Evolutionary conservation across 1,140 invertebrate genomes (phyloP).

Genomic region (Stegodyphus dumicola): DNA sequence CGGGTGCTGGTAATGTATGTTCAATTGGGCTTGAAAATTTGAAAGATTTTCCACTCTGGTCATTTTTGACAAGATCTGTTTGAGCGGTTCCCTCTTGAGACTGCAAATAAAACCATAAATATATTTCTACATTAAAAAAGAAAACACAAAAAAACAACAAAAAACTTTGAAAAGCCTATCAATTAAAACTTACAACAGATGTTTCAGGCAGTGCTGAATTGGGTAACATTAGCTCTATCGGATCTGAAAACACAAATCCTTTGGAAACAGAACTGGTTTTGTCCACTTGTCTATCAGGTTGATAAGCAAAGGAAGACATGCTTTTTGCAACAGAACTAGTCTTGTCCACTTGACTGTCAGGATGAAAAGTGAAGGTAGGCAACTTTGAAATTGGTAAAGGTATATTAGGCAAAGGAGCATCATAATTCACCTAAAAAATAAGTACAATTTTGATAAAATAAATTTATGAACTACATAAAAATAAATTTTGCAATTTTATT

Average conservation of each 20-base stretch:
- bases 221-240: background rate
- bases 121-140: background rate
- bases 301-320: background rate
- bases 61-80: too few species aligned
- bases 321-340: background rate
- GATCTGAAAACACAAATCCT: background rate
- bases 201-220: background rate
- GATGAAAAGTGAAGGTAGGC: constrained; percentile 29
- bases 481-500: background rate
- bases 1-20: constrained; percentile 5
- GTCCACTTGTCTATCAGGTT: background rate
- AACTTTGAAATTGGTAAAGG: constrained; percentile 34
- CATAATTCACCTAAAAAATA: constrained; percentile 15
- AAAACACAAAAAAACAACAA: background rate
- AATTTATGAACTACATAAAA: background rate
- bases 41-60: constrained; percentile 10
- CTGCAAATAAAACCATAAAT: background rate
- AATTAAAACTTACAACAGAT: background rate
- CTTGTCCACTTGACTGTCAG: background rate
- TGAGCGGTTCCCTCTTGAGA: too few species aligned
- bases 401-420: constrained; percentile 15
- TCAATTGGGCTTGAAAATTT: constrained; percentile 37
- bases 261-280: background rate
- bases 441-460: background rate
- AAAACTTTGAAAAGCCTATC: background rate